Evolutionary conservation across 2,888 invertebrate genomes (phyloP), one percentile per base, ranked within the genome.

Genomic region (Agrochola lota): DNA sequence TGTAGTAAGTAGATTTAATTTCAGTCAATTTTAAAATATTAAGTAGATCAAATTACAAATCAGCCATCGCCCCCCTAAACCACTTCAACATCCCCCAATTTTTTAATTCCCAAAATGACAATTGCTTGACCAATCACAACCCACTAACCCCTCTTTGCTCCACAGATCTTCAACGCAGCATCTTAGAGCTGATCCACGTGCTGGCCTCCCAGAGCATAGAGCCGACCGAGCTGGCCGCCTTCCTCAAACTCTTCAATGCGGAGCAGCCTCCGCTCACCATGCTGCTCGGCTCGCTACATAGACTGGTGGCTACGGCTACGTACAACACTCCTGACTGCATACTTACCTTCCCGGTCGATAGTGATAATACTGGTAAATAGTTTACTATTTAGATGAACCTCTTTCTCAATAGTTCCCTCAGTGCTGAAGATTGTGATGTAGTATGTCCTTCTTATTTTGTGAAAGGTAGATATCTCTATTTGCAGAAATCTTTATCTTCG

Each of bases 121-220:
- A n/a, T 5, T 35, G 35, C 35, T 35, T 40, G n/a, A 40, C n/a
- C 11, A 26, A 26, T 20, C 2, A 46, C 26, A 20, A 30, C 20
- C 17, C 40, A 66, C 43, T 26, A n/a, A 66, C 5, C 12, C 4
- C 15, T 0, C 2, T 17, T 23, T 68, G 17, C 11, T 26, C 20
- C 1, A 0, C 72, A 98, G 98, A 98, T 79, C 93, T 98, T 26
- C 98, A 98, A 86, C 96, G 97, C 87, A 97, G 97, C 69, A 96
- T 98, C 72, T 92, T 98, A 63, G 97, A 98, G 91, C 95, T 98
- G 70, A 96, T 98, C 73, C 92, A 93, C 85, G 94, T 97, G 75
- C 90, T 97, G 85, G 97, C 97, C 0, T 95, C 95, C 17, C 97
- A 97, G 85, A 96, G 97, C 79, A 95, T 97, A 77, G 95, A 95